Base-by-base conservation (phyloP, 2,113 vertebrate species). In the Glaucidium brasilianum region DNA sequence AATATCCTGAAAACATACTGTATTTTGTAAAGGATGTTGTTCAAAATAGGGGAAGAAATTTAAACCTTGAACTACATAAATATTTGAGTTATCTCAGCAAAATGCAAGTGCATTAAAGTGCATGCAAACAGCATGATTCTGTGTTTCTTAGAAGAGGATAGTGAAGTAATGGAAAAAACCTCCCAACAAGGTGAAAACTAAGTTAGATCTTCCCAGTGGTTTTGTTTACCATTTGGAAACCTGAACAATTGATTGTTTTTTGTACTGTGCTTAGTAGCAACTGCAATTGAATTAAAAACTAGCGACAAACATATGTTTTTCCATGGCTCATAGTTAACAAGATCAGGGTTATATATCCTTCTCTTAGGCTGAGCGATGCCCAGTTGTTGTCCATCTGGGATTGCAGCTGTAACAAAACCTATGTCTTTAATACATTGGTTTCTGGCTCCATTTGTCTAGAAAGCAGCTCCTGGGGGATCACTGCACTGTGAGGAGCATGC, bases 291-390 rank as follows among this genome's bases (percentile, higher is more conserved):
- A 83, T 77, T 43, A 72, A 91, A 97, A 95, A 85, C 20, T 23
- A 69, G 76, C 39, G 58, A 58, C 64, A 83, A 95, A 74, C 4
- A 2, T 39, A 59, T 22, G 0, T 91, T 97, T 96, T 97, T 95
- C 86, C 53, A 79, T 50, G 80, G 55, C 82, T 96, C 92, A 95
- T 95, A 89, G 64, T 95, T 97, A 96, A 89, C 10, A 11, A 75
- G 73, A 85, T 96, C 88, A 19, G 49, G 77, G 64, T 86, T 94
- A 29, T 75, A 13, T 25, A 68, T 67, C 22, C 52, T 77, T 62
- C 27, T 77, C 12, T n/a, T 67, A 74, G 62, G 30, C 81, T 69
- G 63, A 90, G 30, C 10, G 63, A 74, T 47, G 37, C n/a, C 37
- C 29, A 9, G 11, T 85, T 76, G 8, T 10, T 89, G 35, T 45